A percentile compares a stretch with the other conserved stretches of the same genome.
Conservation (phyloP, 2,113 vertebrate genomes). For the Corythornis madagascariensis region DNA sequence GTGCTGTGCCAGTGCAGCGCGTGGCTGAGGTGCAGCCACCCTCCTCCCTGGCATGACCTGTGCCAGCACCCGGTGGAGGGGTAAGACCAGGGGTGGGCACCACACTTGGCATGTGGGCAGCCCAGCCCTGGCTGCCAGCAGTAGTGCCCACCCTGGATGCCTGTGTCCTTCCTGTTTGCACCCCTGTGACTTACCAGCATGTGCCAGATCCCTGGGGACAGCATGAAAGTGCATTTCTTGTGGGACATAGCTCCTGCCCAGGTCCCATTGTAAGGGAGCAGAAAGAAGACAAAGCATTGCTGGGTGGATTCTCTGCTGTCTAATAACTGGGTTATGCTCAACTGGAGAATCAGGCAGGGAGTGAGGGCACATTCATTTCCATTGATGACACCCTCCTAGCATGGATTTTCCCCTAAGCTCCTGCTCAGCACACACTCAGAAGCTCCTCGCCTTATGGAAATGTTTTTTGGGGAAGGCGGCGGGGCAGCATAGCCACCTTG, state of each 20-base stretch:
- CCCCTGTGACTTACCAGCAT: not conserved
- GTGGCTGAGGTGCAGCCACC: not conserved
- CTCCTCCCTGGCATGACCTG: not conserved
- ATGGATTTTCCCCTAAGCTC: not conserved
- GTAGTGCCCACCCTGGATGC: accelerated
- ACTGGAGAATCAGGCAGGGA: not conserved
- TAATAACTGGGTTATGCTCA: not conserved
- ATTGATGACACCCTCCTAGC: not conserved
- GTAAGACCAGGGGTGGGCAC: not conserved
- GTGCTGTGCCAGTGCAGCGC: not conserved
- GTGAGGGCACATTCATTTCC: not conserved
- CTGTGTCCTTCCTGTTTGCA: accelerated
- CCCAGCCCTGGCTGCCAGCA: accelerated
- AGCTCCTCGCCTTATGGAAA: not conserved
- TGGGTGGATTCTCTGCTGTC: conserved; percentile 34
- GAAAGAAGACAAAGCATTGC: conserved; percentile 7
- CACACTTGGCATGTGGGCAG: not conserved
- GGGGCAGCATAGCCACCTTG: not conserved
- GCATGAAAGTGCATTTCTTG: accelerated
- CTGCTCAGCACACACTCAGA: not conserved
- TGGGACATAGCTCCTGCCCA: not conserved
- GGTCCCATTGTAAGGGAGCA: not conserved
- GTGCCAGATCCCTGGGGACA: not conserved
- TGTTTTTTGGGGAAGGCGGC: not conserved
- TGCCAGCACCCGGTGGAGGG: not conserved